Evolutionary conservation across 2,797 vertebrate genomes (phyloP), one percentile per base, ranked within the genome.

Genomic region (Enteromius viviparus): DNA sequence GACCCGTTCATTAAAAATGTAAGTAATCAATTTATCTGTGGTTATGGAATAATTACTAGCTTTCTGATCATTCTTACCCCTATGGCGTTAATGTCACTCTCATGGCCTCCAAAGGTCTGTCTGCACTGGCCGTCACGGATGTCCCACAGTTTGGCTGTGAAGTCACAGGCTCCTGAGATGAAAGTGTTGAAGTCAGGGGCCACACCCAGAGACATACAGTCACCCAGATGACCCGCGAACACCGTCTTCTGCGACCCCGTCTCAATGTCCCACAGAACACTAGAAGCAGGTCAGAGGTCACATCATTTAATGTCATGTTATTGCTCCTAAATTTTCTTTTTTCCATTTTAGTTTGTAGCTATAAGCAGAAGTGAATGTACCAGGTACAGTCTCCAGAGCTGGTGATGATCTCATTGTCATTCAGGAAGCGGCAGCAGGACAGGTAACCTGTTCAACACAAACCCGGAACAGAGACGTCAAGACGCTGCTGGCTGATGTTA

Each of bases 61-160:
- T 71, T 19, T 8, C 70, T 32, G 70, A 29, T 76, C 2, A 23
- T 66, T 49, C 96, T 45, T 92, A 99, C 98, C 3, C 94, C 95
- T 77, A 99, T 99, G 40, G 98, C 96, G 0, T 99, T 99, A 92
- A 99, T 97, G 89, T 99, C 98, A 0, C 97, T 99, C 89, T 99
- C 98, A 0, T 99, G 98, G 37, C 98, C 98, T 0, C 85, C 91
- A 80, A 99, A 98, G 4, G 98, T 99, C 94, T 99, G 98, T 78
- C 96, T 96, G 92, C 98, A 99, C 32, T 90, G 86, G 1, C 88
- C 96, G 82, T 98, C 97, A 49, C 98, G 93, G 86, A 99, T 96
- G 0, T 99, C 98, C 98, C 98, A 99, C 88, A 99, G 96, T 91
- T 99, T 99, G 92, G 98, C 97, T 0, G 96, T 96, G 88, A 93